Percentiles rank a stretch among this genome's conserved stretches.
Conservation (phyloP, 2,888 invertebrate genomes). For the Drosophila incognita region DNA sequence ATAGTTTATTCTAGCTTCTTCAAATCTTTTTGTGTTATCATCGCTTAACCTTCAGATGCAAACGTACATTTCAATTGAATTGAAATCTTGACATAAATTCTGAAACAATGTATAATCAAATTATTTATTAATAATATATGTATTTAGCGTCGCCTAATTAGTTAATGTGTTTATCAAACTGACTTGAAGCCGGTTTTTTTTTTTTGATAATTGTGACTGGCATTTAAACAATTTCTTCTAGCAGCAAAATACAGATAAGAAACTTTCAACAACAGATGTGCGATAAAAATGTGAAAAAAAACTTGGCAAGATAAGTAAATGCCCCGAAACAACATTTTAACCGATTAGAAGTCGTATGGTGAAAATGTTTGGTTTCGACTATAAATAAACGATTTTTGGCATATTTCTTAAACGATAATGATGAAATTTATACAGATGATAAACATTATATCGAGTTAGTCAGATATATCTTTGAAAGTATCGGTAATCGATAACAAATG, state of each 20-base stretch:
- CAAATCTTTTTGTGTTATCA: background rate
- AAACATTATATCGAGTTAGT: background rate
- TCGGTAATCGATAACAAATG: background rate
- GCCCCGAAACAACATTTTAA: background rate
- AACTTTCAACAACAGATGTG: conserved; percentile 22
- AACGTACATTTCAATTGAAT: background rate
- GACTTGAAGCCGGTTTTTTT: conserved; percentile 11
- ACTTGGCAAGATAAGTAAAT: background rate
- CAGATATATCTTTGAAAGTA: background rate
- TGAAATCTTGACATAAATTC: background rate
- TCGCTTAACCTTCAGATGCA: background rate
- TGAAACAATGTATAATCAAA: background rate
- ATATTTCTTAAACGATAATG: background rate
- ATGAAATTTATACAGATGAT: background rate
- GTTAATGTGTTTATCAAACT: conserved; percentile 16
- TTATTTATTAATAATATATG: background rate
- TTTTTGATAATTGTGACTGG: conserved; percentile 19
- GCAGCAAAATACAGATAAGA: conserved; percentile 20
- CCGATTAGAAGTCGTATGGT: background rate
- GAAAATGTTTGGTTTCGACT: background rate
- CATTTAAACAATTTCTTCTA: conserved; percentile 13
- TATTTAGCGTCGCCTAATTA: conserved; percentile 49
- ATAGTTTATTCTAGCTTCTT: background rate
- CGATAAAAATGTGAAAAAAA: background rate
- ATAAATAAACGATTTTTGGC: background rate